Percentiles rank a stretch among this genome's conserved stretches.
These are phyloP conservation scores for Esox masquinongy DNA, from an alignment of 2,797 vertebrate species.

Conservation along the genomic window DNA sequence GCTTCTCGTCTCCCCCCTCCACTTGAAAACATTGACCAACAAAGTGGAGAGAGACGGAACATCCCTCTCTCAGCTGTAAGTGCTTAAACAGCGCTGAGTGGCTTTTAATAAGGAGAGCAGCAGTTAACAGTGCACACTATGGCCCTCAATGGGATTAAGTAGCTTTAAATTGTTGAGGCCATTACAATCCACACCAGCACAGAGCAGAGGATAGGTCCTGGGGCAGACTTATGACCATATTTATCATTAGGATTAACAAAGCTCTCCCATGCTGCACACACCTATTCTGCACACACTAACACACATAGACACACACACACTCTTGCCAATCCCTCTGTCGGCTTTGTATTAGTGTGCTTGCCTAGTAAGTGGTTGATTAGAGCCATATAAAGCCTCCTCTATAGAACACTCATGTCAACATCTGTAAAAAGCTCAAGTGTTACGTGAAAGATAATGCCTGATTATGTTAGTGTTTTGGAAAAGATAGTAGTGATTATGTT, in stretches of 20 bases:
- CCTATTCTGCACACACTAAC: conserved; percentile 44
- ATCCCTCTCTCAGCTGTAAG: conserved; percentile 50
- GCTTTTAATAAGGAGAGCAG: conserved; percentile 72
- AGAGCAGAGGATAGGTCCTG: conserved; percentile 49
- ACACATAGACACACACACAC: neutral
- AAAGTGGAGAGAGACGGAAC: conserved; percentile 48
- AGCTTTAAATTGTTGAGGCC: conserved; percentile 74
- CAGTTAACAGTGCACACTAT: conserved; percentile 61
- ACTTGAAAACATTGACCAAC: conserved; percentile 40
- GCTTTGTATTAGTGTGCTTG: conserved; percentile 58
- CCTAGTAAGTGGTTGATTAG: conserved; percentile 57
- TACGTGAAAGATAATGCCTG: conserved; percentile 29
- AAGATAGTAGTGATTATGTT: no score
- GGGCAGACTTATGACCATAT: conserved; percentile 66
- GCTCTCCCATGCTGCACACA: conserved; percentile 33
- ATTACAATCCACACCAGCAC: conserved; percentile 73
- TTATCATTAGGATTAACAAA: conserved; percentile 76
- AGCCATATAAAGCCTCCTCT: conserved; percentile 42
- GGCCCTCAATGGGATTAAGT: conserved; percentile 75
- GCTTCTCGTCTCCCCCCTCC: conserved; percentile 15
- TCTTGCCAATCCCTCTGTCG: conserved; percentile 40
- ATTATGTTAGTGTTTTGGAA: neutral
- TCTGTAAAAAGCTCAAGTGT: conserved; percentile 46
- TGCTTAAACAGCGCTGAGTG: conserved; percentile 64
- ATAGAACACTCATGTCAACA: conserved; percentile 39